Conservation (phyloP, 2,113 vertebrate genomes). For the Glareola pratincola region DNA sequence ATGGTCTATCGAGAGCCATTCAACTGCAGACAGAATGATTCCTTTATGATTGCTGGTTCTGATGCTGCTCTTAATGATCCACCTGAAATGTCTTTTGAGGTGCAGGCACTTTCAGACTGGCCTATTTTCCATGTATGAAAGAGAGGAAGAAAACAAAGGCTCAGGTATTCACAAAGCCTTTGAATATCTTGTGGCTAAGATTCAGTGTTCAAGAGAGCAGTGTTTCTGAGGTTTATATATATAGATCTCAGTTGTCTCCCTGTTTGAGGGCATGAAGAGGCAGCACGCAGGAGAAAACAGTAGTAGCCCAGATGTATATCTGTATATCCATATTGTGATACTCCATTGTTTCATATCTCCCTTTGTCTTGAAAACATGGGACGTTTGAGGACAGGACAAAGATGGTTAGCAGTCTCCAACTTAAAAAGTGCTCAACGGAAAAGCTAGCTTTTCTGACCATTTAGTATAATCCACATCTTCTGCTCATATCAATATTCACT, state of each 20-base stretch:
- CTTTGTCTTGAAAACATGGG: neutral
- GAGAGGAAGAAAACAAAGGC: neutral
- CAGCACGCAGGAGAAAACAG: accelerated
- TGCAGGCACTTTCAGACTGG: neutral
- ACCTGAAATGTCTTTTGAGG: neutral
- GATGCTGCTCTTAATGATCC: neutral
- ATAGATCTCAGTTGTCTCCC: neutral
- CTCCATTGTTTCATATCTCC: neutral
- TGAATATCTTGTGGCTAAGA: neutral
- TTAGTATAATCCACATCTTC: neutral
- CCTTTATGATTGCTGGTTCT: neutral
- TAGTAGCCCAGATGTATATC: neutral
- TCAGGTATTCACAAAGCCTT: neutral
- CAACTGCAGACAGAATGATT: neutral
- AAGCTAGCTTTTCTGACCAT: neutral
- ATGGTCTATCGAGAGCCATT: neutral
- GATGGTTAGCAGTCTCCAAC: neutral
- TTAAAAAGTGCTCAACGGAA: neutral
- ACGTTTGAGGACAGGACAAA: neutral
- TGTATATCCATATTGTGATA: accelerated
- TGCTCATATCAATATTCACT: neutral
- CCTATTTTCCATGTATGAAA: neutral
- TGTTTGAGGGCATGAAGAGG: neutral
- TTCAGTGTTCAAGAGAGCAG: neutral
- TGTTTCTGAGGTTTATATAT: neutral